phyloP scores from a whole-genome alignment of 2,888 invertebrate genomes.

The Caenorhabditis sinica region DNA sequence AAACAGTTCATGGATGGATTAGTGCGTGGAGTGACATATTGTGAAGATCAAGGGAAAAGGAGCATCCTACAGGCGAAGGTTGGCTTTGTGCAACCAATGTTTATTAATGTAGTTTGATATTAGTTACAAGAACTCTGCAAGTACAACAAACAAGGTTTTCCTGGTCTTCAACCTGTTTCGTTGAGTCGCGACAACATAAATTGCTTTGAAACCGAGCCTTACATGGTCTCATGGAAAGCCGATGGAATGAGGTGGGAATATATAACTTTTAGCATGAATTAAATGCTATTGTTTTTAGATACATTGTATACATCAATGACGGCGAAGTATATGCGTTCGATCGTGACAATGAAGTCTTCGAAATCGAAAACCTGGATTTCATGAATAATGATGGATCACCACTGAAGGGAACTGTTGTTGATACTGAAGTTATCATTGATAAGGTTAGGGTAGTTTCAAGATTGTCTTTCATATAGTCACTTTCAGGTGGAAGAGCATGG shows the following conservation, averaged over 20 bases:
- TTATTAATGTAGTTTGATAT: constrained; percentile 49
- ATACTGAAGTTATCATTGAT: constrained; percentile 83
- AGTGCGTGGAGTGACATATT: constrained; percentile 69
- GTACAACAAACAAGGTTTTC: constrained; percentile 89
- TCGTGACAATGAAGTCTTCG: constrained; percentile 90
- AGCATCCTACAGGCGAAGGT: constrained; percentile 67
- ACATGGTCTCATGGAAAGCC: constrained; percentile 99
- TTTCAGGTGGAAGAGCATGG: constrained; percentile 88
- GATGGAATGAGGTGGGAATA: constrained; percentile 92
- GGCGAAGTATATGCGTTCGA: constrained; percentile 94
- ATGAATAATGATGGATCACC: constrained; percentile 87
- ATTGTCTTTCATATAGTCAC: neutral
- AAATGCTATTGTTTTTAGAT: constrained; percentile 87
- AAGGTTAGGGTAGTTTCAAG: constrained; percentile 46
- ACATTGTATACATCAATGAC: constrained; percentile 96
- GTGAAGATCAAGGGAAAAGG: constrained; percentile 70
- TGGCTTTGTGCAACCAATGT: neutral
- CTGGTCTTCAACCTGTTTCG: constrained; percentile 97
- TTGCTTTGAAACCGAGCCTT: constrained; percentile 90
- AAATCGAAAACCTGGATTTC: constrained; percentile 91
- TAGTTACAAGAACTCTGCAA: constrained; percentile 74
- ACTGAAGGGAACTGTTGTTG: constrained; percentile 78
- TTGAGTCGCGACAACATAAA: constrained; percentile 91
- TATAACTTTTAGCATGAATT: neutral
- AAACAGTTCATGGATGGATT: constrained; percentile 81